Conservation (phyloP, 1,140 invertebrate species). For the Oryzaephilus surinamensis region DNA sequence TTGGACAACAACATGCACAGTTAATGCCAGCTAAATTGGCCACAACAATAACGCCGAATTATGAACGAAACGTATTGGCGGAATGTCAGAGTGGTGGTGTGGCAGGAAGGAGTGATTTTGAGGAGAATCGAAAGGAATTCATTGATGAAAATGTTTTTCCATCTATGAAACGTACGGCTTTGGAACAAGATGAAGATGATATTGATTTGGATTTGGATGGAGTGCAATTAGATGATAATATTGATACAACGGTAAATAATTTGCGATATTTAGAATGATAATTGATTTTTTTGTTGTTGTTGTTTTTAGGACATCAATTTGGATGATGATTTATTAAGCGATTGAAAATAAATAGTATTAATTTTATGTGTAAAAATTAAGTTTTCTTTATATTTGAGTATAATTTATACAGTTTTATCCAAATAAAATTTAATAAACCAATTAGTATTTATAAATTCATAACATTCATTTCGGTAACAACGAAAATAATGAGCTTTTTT, state of each 20-base stretch:
- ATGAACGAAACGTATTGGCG: conserved; percentile 58
- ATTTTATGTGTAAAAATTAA: too few species aligned
- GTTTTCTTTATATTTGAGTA: too few species aligned
- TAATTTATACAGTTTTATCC: too few species aligned
- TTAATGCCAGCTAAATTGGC: conserved; percentile 46
- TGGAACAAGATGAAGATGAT: conserved; percentile 41
- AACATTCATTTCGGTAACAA: too few species aligned
- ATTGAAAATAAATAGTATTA: conserved; percentile 35
- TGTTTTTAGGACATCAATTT: conserved; percentile 50
- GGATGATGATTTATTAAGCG: conserved; percentile 52
- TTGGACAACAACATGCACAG: conserved; percentile 42
- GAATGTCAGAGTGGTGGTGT: conserved; percentile 52
- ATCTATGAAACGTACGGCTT: conserved; percentile 4
- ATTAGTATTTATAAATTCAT: too few species aligned
- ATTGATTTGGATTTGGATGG: conserved; percentile 51
- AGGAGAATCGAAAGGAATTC: neutral
- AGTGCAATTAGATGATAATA: conserved; percentile 51
- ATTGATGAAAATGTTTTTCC: too few species aligned
- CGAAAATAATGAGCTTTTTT: too few species aligned
- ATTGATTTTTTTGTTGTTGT: conserved; percentile 14
- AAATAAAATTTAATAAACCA: too few species aligned
- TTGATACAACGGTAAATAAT: conserved; percentile 48
- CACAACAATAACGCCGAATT: conserved; percentile 48
- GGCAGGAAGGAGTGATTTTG: neutral
- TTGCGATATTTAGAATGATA: conserved; percentile 2